Conservation (phyloP, 2,113 vertebrate species). For the Oreocharis arfaki region DNA sequence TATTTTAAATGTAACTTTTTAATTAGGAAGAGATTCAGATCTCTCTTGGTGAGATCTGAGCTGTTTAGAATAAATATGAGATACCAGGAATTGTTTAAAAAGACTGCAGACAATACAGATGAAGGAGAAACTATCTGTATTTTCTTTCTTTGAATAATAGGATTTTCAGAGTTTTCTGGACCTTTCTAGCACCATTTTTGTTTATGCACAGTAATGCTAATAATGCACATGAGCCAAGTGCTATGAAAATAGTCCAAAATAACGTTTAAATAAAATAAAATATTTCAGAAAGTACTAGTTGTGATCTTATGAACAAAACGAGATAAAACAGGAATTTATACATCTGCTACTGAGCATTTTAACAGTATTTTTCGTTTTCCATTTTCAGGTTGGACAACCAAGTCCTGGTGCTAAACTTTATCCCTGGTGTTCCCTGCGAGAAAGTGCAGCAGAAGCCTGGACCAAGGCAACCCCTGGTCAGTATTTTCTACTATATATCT, state of each 20-base stretch:
- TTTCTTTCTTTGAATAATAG: background rate
- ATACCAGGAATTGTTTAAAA: background rate
- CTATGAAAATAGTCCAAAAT: background rate
- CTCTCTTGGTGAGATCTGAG: background rate
- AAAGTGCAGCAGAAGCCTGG: conserved; percentile 49
- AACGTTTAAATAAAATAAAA: background rate
- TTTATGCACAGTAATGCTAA: background rate
- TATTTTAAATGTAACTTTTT: background rate
- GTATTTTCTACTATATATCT: background rate
- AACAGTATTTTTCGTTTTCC: background rate
- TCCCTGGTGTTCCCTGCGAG: conserved; percentile 1
- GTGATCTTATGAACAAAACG: background rate
- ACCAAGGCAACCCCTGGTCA: conserved; percentile 52
- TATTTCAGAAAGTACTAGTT: background rate
- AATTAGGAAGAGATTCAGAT: background rate
- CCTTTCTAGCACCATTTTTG: background rate
- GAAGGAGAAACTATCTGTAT: background rate
- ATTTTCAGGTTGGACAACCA: conserved; percentile 65
- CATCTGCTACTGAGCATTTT: background rate
- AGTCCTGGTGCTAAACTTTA: conserved; percentile 52
- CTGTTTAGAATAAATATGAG: background rate
- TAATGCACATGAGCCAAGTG: background rate
- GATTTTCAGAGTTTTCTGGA: background rate
- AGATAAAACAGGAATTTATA: background rate
- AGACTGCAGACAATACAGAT: background rate